Percentiles rank a stretch among this genome's conserved stretches.
Evolutionary conservation across 2,888 invertebrate species (phyloP).

Genomic region (Polyploca ridens): DNA sequence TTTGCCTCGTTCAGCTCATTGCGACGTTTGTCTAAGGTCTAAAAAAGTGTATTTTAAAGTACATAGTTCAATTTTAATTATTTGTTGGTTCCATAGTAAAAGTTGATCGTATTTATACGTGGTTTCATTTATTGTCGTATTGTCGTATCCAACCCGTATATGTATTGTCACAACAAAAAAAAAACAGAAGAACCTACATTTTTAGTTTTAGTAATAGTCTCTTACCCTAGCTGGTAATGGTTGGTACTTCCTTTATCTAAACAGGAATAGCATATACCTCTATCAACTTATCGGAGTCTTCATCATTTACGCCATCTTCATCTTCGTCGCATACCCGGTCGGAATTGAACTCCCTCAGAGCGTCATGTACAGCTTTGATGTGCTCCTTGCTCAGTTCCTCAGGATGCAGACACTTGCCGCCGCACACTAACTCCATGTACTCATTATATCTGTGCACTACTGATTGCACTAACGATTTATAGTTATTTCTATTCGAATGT

Average conservation of each 20-base stretch:
- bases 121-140: no score
- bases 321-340: background rate
- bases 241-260: background rate
- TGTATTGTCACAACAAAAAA: no score
- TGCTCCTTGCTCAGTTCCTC: background rate
- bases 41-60: no score
- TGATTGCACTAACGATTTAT: background rate
- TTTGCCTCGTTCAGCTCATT: constrained; percentile 19
- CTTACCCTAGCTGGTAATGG: no score
- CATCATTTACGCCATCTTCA: background rate
- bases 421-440: background rate
- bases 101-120: no score
- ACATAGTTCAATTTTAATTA: no score
- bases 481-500: background rate
- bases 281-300: constrained; percentile 15
- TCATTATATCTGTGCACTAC: constrained; percentile 7
- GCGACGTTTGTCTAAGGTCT: constrained; percentile 25
- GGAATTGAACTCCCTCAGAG: background rate
- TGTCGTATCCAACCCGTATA: no score
- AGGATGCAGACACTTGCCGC: background rate
- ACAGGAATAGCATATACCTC: constrained; percentile 21
- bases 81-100: no score
- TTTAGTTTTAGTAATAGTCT: no score
- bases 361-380: background rate
- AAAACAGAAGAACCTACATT: no score